phyloP scores from a whole-genome alignment of 2,113 vertebrate species.

The Piaya cayana region DNA sequence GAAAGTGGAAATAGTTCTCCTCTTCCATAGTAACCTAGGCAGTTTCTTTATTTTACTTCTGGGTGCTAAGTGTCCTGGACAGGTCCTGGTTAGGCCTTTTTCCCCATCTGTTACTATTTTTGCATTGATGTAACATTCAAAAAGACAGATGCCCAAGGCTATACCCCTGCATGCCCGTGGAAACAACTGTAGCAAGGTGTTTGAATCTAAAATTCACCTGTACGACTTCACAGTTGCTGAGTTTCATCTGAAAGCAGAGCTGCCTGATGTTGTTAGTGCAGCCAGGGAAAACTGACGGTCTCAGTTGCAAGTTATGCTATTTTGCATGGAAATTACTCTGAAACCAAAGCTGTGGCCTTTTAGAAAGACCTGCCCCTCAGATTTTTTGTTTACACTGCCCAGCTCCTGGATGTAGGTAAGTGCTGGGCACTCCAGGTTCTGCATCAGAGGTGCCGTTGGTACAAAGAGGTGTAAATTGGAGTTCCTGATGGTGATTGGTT shows the following conservation, averaged over 20 bases:
- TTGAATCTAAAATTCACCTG: not conserved
- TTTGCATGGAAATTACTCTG: not conserved
- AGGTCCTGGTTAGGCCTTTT: not conserved
- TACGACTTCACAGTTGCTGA: not conserved
- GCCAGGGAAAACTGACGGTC: not conserved
- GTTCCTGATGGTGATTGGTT: not conserved
- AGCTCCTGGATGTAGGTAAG: no score
- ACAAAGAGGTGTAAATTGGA: not conserved
- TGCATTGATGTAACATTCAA: not conserved
- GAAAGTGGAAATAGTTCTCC: not conserved
- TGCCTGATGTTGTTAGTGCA: not conserved
- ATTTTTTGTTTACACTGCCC: not conserved
- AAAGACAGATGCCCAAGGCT: not conserved
- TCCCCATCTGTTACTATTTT: not conserved
- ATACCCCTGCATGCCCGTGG: not conserved
- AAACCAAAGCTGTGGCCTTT: not conserved
- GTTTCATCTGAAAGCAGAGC: not conserved
- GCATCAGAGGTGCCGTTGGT: not conserved
- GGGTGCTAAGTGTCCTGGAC: not conserved
- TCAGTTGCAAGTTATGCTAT: not conserved
- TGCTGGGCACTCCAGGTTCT: not conserved
- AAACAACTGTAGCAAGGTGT: not conserved
- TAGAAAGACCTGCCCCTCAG: not conserved
- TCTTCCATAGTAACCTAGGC: not conserved
- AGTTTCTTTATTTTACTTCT: not conserved